Percentiles rank a stretch among this genome's conserved stretches.
Evolutionary conservation across 2,113 vertebrate genomes (phyloP).

Genomic region (Peromyscus californicus): DNA sequence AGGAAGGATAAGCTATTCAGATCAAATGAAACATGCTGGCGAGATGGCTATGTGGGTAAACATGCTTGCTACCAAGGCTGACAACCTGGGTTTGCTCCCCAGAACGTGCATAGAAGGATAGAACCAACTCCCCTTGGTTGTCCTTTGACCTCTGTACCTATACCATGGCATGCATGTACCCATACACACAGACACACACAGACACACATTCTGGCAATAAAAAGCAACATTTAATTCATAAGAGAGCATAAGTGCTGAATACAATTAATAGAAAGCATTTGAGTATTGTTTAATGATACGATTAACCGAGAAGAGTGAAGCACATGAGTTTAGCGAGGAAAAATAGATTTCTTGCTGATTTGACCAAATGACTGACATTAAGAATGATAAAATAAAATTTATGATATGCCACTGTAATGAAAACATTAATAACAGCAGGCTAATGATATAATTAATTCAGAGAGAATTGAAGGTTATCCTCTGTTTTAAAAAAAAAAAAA

Average conservation of each 20-base stretch:
- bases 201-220: neutral
- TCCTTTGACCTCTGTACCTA: neutral
- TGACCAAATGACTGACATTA: slow-evolving; percentile 58
- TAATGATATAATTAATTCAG: slow-evolving; percentile 69
- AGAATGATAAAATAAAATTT: slow-evolving; percentile 41
- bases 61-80: neutral
- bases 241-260: slow-evolving; percentile 52
- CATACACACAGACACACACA: neutral
- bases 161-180: neutral
- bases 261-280: slow-evolving; percentile 48
- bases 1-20: slow-evolving; percentile 28
- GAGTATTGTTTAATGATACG: slow-evolving; percentile 42
- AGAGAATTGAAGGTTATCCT: slow-evolving; percentile 37
- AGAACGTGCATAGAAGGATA: neutral
- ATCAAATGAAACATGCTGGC: neutral
- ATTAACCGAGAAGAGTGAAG: slow-evolving; percentile 46
- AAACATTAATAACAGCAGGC: slow-evolving; percentile 38
- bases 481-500: neutral
- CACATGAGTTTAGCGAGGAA: neutral
- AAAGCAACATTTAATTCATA: slow-evolving; percentile 35
- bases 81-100: too few species aligned
- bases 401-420: slow-evolving; percentile 31
- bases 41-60: neutral
- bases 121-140: neutral
- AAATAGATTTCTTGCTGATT: slow-evolving; percentile 52